A percentile compares a stretch with the other conserved stretches of the same genome.
These are phyloP conservation scores for Odontamblyopus rebecca DNA, from an alignment of 2,797 vertebrate species.

Conservation along the genomic window DNA sequence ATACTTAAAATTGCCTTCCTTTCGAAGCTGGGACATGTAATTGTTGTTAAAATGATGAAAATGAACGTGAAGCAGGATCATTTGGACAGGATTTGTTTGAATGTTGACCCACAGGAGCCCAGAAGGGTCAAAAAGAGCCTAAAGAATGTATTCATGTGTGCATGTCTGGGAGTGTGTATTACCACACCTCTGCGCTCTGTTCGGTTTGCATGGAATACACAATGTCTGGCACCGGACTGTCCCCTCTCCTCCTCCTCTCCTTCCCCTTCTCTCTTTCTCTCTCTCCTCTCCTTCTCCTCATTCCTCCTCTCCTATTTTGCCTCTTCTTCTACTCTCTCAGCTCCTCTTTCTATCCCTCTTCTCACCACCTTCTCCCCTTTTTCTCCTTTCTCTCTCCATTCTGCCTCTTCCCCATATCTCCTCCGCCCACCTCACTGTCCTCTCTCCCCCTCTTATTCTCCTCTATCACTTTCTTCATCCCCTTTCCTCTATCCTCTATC, in stretches of 20 bases:
- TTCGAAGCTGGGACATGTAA: too few relatives aligned
- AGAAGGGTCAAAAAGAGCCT: not conserved
- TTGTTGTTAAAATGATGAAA: not conserved
- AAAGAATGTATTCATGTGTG: not conserved
- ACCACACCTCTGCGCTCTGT: not conserved
- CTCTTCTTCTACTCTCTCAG: too few relatives aligned
- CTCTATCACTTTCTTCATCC: too few relatives aligned
- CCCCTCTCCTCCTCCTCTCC: constrained; percentile 19
- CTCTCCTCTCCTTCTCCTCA: not conserved
- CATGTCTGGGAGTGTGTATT: constrained; percentile 2
- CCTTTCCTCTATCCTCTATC: not conserved
- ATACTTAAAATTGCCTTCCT: too few relatives aligned
- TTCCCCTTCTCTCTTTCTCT: not conserved
- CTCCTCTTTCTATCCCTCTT: too few relatives aligned
- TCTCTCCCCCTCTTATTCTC: not conserved
- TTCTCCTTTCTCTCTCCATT: too few relatives aligned
- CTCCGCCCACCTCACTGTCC: not conserved
- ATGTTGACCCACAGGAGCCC: not conserved
- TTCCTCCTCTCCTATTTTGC: too few relatives aligned
- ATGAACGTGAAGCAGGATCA: not conserved
- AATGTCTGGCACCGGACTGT: constrained; percentile 37
- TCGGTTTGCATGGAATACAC: constrained; percentile 5
- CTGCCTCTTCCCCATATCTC: too few relatives aligned
- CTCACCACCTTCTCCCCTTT: too few relatives aligned
- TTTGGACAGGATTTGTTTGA: not conserved